Evolutionary conservation across 2,888 invertebrate genomes (phyloP), one percentile per base, ranked within the genome.

Genomic region (Morpho achilles): DNA sequence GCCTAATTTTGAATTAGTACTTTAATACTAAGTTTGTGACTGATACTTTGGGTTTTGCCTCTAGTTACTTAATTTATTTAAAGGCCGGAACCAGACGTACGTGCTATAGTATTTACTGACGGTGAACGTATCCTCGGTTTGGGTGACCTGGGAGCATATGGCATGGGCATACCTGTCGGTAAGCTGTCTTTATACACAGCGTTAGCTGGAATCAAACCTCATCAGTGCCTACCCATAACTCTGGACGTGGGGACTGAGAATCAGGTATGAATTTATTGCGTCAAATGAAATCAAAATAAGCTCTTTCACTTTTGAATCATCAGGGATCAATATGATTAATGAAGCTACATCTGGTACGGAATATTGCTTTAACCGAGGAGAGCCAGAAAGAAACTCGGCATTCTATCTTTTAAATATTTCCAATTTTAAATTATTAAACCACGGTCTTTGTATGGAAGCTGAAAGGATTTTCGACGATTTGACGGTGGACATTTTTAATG

Each of bases 91-190:
- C 94, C 95, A 45, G 94, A 96, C 75, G 96, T 97, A 3, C 93
- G 95, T 59, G 97, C 96, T 8, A 94, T 97, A 74, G 97, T 97
- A 53, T 98, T 99, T 53, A 99, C 99, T 0, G 99, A 99, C 74
- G 99, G 99, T 42, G 99, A 99, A 80, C 93, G 99, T 56, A 99
- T 99, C 78, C 92, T 99, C 67, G 99, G 99, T 67, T 92, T 99
- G 46, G 99, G 99, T 6, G 99, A 99, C 82, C 92, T 99, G 53
- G 99, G 99, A 0, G 97, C 98, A 1, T 96, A 96, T 74, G 99
- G 99, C 32, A 98, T 98, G 98, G 99, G 99, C 60, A 99, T 99
- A 71, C 99, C 99, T 0, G 97, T 99, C 7, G 99, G 99, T 22
- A 99, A 99, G 84, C 92, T 99, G 62, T 94, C 99, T 0, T 92